Percentiles rank a stretch among this genome's conserved stretches.
Conservation (phyloP, 2,113 vertebrate species). For the Tauraco erythrolophus region DNA sequence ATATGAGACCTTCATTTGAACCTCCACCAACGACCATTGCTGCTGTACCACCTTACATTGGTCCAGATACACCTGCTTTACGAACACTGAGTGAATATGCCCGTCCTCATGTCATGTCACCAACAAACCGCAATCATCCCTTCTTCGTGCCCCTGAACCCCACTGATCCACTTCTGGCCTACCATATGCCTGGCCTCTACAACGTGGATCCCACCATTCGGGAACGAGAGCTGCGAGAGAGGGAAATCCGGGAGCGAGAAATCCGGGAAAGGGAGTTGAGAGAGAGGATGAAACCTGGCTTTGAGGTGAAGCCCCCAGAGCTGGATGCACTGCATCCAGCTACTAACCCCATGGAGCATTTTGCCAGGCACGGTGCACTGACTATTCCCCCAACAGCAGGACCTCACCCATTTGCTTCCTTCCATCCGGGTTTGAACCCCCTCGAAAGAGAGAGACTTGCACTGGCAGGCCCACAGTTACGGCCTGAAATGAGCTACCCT, state of each 20-base stretch:
- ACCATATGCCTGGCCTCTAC: conserved; percentile 96
- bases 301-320: conserved; percentile 97
- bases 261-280: conserved; percentile 92
- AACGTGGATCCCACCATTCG: conserved; percentile 93
- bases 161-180: conserved; percentile 91
- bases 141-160: conserved; percentile 98
- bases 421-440: conserved; percentile 94
- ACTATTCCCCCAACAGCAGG: conserved; percentile 90
- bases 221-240: conserved; percentile 91
- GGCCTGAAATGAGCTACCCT: conserved; percentile 96
- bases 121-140: conserved; percentile 96
- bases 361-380: conserved; percentile 94
- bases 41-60: conserved; percentile 95
- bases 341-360: conserved; percentile 99
- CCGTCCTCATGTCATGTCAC: conserved; percentile 97
- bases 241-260: conserved; percentile 91
- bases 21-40: conserved; percentile 94
- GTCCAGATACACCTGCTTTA: conserved; percentile 93
- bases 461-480: conserved; percentile 90
- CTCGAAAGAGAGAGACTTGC: conserved; percentile 95
- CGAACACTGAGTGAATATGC: conserved; percentile 98
- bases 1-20: conserved; percentile 90
- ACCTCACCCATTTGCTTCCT: conserved; percentile 93
- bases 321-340: conserved; percentile 93
- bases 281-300: conserved; percentile 97